Percentiles rank a stretch among this genome's conserved stretches.
Evolutionary conservation across 2,888 invertebrate genomes (phyloP).

Genomic region (Tetropium fuscum): DNA sequence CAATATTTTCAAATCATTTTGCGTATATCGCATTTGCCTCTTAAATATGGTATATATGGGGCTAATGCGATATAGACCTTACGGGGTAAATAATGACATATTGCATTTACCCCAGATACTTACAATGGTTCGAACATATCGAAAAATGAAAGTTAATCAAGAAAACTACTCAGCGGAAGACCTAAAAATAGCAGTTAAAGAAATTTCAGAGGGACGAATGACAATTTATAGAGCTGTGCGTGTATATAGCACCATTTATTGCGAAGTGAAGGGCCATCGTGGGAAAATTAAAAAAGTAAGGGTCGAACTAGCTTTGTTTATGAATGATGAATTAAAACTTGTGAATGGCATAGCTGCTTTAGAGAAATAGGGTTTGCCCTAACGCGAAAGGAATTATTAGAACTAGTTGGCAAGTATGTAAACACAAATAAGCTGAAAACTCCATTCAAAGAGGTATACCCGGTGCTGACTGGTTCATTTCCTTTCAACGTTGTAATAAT

Average conservation of each 20-base stretch:
- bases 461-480: conserved; percentile 4
- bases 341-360: background rate
- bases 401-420: background rate
- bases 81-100: background rate
- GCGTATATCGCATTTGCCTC: conserved; percentile 7
- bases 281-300: background rate
- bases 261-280: background rate
- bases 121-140: conserved; percentile 4
- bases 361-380: conserved; percentile 6
- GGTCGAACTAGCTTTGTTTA: background rate
- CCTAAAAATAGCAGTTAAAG: background rate
- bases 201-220: background rate
- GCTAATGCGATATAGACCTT: background rate
- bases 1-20: background rate
- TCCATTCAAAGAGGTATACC: conserved; percentile 20
- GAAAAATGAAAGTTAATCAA: background rate
- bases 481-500: background rate
- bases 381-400: background rate
- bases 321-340: background rate
- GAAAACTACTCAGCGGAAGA: background rate
- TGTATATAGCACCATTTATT: background rate
- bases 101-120: background rate
- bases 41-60: background rate
- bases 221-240: background rate
- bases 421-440: conserved; percentile 6